Evolutionary conservation across 1,140 invertebrate genomes (phyloP), one percentile per base, ranked within the genome.

Genomic region (Ruditapes philippinarum): DNA sequence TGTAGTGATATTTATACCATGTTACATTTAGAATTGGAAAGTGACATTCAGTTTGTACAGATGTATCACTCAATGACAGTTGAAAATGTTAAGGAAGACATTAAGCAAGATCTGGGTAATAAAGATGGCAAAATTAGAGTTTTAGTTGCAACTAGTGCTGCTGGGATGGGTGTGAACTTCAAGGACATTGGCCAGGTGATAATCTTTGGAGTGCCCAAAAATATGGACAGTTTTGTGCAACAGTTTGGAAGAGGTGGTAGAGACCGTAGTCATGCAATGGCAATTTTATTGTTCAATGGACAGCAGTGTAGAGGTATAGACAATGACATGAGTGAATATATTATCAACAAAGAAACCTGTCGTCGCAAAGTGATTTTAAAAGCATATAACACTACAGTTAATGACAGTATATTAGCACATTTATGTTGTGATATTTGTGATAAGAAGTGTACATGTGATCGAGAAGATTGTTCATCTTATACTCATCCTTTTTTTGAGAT

Each of bases 101-200:
- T 91, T 9, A 60, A 74, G 54, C 28, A 79, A 33, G 84, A 91
- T 51, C 88, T 91, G 91, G 42, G 25, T 51, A 40, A 54, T 2
- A n/a, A 7, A 36, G 42, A 90, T 81, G 89, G 91, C 28, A 88
- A 31, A 17, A 88, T 90, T 19, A 36, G 89, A 54, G 68, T 91
- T 36, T n/a, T 91, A 12, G 81, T 90, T 42, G 80, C 84, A 51
- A 91, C 91, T 19, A 90, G 82, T 86, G 80, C 90, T 40, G 88
- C 88, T 42, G 88, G 88, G 31, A 91, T 91, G 88, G 90, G 88
- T n/a, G 86, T 91, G 0, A 90, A 91, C 51, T 90, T 91, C 25
- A 17, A 78, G 49, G 65, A 62, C 25, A 45, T 88, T 7, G 36
- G 90, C 25, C 42, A 74, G 31, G 78, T 91, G 40, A 74, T 91